Percentiles rank a stretch among this genome's conserved stretches.
These are phyloP conservation scores for Desmodus rotundus DNA, from an alignment of 2,113 vertebrate species.

Conservation along the genomic window DNA sequence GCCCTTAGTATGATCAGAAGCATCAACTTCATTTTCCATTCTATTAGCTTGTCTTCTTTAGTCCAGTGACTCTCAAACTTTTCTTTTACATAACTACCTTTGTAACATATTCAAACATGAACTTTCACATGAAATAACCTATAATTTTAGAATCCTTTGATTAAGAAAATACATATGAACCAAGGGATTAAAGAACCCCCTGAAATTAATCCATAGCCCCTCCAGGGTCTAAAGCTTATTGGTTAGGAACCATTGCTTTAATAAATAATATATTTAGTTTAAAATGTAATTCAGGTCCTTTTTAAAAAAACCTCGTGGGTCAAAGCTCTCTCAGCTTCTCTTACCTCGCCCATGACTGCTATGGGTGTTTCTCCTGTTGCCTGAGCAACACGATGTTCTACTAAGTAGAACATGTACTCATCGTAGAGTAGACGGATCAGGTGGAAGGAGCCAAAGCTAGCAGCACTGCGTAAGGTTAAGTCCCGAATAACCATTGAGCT, in stretches of 20 bases:
- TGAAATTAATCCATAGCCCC: not conserved
- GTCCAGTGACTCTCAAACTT: not conserved
- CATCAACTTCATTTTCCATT: not conserved
- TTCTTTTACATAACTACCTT: not conserved
- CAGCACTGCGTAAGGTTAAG: conserved; percentile 88
- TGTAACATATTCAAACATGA: not conserved
- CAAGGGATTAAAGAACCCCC: not conserved
- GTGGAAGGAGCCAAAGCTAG: conserved; percentile 90
- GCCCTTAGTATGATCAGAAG: not conserved
- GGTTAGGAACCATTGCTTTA: not conserved
- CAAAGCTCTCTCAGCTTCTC: conserved; percentile 45
- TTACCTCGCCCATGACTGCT: conserved; percentile 90
- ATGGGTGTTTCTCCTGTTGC: conserved; percentile 88
- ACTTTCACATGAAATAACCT: not conserved
- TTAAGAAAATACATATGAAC: not conserved
- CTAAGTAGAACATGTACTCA: conserved; percentile 90
- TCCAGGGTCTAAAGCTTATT: not conserved
- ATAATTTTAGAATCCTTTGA: conserved; percentile 2
- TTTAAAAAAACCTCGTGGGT: not conserved
- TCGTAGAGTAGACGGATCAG: conserved; percentile 88
- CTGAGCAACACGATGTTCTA: conserved; percentile 88
- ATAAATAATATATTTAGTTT: not conserved
- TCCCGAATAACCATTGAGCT: conserved; percentile 90
- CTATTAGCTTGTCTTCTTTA: not conserved
- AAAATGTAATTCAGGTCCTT: not conserved